Evolutionary conservation across 2,888 invertebrate species (phyloP).

Genomic region (Eilema sororculum): DNA sequence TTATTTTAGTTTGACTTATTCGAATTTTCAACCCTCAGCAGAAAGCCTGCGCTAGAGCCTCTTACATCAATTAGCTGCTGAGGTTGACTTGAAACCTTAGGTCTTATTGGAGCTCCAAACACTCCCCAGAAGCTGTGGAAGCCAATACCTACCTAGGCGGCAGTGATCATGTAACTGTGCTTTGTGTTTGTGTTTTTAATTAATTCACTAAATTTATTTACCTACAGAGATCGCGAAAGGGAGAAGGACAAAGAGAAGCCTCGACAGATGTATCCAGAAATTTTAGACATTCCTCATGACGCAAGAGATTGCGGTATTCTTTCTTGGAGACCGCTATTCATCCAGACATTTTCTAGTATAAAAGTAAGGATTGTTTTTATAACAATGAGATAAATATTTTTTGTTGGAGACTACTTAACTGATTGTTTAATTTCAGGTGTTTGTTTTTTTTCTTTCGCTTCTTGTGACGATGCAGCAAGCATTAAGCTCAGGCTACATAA

Average conservation of each 20-base stretch:
- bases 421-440: slow-evolving; percentile 88
- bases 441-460: slow-evolving; percentile 95
- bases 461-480: slow-evolving; percentile 96
- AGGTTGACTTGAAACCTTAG: neutral
- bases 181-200: neutral
- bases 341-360: slow-evolving; percentile 96
- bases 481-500: slow-evolving; percentile 96
- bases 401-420: slow-evolving; percentile 21
- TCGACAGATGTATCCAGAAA: slow-evolving; percentile 87
- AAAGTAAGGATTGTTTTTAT: slow-evolving; percentile 86
- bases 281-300: slow-evolving; percentile 89
- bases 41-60: neutral
- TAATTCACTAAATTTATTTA: slow-evolving; percentile 27
- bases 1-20: neutral
- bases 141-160: neutral
- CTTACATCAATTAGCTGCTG: neutral
- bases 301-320: slow-evolving; percentile 95
- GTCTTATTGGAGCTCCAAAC: no score
- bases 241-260: slow-evolving; percentile 88
- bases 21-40: neutral
- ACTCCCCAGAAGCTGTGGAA: neutral
- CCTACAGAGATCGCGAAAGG: slow-evolving; percentile 79
- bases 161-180: neutral
- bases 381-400: neutral
- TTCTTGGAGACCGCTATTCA: slow-evolving; percentile 93